Evolutionary conservation across 1,140 invertebrate species (phyloP).

Genomic region (Tetranychus cinnabarinus): DNA sequence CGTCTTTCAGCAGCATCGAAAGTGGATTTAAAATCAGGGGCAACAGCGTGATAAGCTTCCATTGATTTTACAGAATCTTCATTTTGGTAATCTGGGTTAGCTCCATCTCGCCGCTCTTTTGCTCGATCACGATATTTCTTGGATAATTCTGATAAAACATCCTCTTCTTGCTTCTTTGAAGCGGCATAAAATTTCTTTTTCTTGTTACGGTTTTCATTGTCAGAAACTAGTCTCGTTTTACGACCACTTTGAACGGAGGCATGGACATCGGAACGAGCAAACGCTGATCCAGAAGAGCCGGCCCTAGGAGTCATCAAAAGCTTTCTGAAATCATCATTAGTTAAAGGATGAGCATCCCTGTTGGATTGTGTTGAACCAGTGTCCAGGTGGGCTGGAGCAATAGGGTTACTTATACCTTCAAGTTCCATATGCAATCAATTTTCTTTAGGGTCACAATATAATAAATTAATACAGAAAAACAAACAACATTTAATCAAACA

Average conservation of each 20-base stretch:
- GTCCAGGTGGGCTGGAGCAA: neutral
- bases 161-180: constrained; percentile 81
- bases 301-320: constrained; percentile 71
- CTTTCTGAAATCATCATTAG: constrained; percentile 90
- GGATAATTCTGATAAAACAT: constrained; percentile 79
- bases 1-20: constrained; percentile 83
- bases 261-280: constrained; percentile 3
- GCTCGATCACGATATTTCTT: constrained; percentile 43
- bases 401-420: neutral
- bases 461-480: too few species aligned
- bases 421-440: neutral
- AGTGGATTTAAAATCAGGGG: constrained; percentile 67
- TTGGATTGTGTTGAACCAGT: neutral
- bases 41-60: constrained; percentile 76
- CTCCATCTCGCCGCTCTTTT: constrained; percentile 69
- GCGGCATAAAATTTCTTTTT: constrained; percentile 52
- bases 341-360: constrained; percentile 26
- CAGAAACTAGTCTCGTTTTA: constrained; percentile 6
- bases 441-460: too few species aligned
- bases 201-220: constrained; percentile 23
- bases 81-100: constrained; percentile 42
- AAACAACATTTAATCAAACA: too few species aligned
- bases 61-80: constrained; percentile 48
- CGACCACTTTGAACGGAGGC: constrained; percentile 3
- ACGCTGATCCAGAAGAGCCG: neutral